phyloP scores from a whole-genome alignment of 2,797 vertebrate genomes.

The Pogoniulus pusillus region DNA sequence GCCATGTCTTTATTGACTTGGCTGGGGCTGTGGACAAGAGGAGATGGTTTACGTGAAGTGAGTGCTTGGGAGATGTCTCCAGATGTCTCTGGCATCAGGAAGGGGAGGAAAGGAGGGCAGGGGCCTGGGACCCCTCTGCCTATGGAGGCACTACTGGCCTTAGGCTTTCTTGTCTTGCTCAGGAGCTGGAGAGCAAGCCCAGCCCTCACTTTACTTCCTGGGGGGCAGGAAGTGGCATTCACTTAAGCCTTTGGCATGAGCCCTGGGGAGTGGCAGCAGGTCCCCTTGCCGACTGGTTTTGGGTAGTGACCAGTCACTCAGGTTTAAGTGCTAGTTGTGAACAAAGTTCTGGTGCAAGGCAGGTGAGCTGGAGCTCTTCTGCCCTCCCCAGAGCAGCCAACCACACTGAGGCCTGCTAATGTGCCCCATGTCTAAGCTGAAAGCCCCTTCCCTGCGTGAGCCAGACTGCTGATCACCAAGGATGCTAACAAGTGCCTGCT shows the following conservation, averaged over 20 bases:
- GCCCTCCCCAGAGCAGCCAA: not conserved
- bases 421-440: not conserved
- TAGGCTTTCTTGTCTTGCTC: not conserved
- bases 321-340: not conserved
- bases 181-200: not conserved
- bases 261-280: not conserved
- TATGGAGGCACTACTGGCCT: not conserved
- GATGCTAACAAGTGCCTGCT: not conserved
- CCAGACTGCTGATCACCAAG: not conserved
- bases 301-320: not conserved
- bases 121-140: not conserved
- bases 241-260: not conserved
- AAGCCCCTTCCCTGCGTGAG: not conserved
- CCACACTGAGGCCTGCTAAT: rapidly evolving
- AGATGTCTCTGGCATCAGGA: not conserved
- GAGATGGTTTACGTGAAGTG: not conserved
- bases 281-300: not conserved
- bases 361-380: not conserved
- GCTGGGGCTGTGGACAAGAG: not conserved
- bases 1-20: not conserved
- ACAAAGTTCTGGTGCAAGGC: not conserved
- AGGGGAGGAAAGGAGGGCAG: not conserved
- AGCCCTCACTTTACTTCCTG: not conserved
- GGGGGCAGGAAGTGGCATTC: not conserved
- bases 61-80: not conserved